Percentiles rank a stretch among this genome's conserved stretches.
Conservation (phyloP, 2,888 invertebrate genomes). For the Aricia artaxerxes region DNA sequence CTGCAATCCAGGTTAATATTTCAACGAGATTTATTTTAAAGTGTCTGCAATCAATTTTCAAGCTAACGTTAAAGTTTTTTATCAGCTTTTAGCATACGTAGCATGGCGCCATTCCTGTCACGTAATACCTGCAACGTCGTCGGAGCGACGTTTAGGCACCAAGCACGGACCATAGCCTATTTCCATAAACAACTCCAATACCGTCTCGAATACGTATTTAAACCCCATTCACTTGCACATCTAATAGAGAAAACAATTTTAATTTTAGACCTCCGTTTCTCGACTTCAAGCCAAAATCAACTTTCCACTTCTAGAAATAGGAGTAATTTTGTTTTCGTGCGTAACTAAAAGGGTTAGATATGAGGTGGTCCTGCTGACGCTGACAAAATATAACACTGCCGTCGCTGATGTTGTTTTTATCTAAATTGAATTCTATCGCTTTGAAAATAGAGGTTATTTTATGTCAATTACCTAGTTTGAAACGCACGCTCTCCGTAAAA, state of each 20-base stretch:
- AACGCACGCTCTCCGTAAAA: slow-evolving; percentile 31
- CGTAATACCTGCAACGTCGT: slow-evolving; percentile 24
- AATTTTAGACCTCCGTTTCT: slow-evolving; percentile 10
- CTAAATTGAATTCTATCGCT: slow-evolving; percentile 11
- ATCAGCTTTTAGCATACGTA: slow-evolving; percentile 11
- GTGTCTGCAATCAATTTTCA: not conserved
- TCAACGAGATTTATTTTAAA: not conserved
- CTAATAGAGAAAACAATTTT: slow-evolving; percentile 36
- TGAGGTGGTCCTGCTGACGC: slow-evolving; percentile 20
- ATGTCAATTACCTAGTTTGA: not conserved
- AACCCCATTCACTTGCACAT: slow-evolving; percentile 55
- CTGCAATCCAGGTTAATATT: not conserved
- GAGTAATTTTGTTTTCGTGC: slow-evolving; percentile 8
- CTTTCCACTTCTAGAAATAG: slow-evolving; percentile 18
- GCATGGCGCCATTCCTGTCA: slow-evolving; percentile 3
- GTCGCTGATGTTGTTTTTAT: not conserved
- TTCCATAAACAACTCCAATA: slow-evolving; percentile 61
- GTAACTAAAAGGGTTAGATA: not conserved
- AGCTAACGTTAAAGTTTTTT: not conserved
- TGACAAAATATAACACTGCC: slow-evolving; percentile 18
- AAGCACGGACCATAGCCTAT: slow-evolving; percentile 40
- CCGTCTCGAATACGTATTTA: slow-evolving; percentile 61
- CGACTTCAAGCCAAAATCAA: not conserved
- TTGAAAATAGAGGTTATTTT: not conserved
- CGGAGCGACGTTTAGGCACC: slow-evolving; percentile 14